A percentile compares a stretch with the other conserved stretches of the same genome.
These are phyloP conservation scores for Melipona bicolor DNA, from an alignment of 2,888 invertebrate genomes.

Conservation along the genomic window DNA sequence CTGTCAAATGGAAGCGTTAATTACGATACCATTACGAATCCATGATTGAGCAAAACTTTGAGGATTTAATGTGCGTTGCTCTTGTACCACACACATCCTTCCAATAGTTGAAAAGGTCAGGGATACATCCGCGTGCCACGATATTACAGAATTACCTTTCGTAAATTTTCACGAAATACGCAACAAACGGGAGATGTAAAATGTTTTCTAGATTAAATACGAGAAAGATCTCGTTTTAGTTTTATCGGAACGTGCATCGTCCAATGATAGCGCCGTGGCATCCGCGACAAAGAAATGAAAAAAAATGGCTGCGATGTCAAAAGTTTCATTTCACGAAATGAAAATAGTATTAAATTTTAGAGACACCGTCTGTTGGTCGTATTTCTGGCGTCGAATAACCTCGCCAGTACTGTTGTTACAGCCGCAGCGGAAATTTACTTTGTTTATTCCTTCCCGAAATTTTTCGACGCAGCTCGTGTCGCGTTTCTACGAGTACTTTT, in stretches of 20 bases:
- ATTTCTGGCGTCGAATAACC: slow-evolving; percentile 53
- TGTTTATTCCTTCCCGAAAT: slow-evolving; percentile 1
- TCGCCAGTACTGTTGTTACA: slow-evolving; percentile 15
- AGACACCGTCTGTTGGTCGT: slow-evolving; percentile 56
- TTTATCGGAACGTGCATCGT: not conserved
- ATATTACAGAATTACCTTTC: not conserved
- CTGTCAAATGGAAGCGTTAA: slow-evolving; percentile 24
- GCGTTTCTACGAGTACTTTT: not conserved
- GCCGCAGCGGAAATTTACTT: slow-evolving; percentile 34
- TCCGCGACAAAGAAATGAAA: slow-evolving; percentile 9
- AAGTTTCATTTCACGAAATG: slow-evolving; percentile 71
- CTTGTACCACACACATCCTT: slow-evolving; percentile 8
- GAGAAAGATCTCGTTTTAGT: not conserved
- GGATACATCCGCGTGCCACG: not conserved
- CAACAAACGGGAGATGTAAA: not conserved
- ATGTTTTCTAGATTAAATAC: not conserved
- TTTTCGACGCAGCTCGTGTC: slow-evolving; percentile 1
- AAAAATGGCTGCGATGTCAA: slow-evolving; percentile 34
- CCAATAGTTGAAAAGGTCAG: not conserved
- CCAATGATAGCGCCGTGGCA: slow-evolving; percentile 13
- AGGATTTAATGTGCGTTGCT: slow-evolving; percentile 32
- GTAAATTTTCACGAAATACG: too few relatives aligned
- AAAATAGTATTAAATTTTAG: slow-evolving; percentile 71
- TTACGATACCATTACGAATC: slow-evolving; percentile 34
- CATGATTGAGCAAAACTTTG: slow-evolving; percentile 45